phyloP scores from a whole-genome alignment of 2,797 vertebrate genomes.

The Avahi laniger region DNA sequence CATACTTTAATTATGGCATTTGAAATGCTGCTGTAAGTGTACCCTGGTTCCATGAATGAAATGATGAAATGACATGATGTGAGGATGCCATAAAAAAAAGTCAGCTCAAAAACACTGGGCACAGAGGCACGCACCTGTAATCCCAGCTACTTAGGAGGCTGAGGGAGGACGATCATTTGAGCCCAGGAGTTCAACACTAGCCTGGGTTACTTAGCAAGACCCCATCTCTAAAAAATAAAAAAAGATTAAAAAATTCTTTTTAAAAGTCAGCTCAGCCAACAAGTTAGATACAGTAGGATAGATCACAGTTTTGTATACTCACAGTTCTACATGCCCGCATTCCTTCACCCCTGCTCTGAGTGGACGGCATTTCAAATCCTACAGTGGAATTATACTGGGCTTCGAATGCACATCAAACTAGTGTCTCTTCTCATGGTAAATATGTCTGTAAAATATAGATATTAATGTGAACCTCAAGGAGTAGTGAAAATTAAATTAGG shows the following conservation, averaged over 20 bases:
- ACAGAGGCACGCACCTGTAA: background rate
- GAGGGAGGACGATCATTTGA: background rate
- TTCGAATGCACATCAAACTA: background rate
- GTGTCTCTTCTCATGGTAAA: conserved; percentile 15
- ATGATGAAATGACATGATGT: background rate
- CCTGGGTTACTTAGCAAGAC: background rate
- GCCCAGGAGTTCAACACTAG: background rate
- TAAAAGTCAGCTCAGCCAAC: background rate
- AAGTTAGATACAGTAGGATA: background rate
- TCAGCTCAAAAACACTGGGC: background rate
- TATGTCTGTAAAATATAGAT: background rate
- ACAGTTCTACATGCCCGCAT: background rate
- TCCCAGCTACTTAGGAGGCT: background rate
- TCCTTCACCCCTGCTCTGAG: background rate
- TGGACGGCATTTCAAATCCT: background rate
- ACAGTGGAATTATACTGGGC: background rate
- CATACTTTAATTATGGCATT: background rate
- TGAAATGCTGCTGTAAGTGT: background rate
- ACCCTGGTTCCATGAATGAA: background rate
- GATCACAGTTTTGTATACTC: background rate
- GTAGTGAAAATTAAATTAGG: conserved; percentile 31
- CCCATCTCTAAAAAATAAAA: background rate
- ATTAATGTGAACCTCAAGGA: background rate
- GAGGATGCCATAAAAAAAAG: background rate
- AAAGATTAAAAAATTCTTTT: background rate